A percentile compares a stretch with the other conserved stretches of the same genome.
Conservation (phyloP, 2,797 vertebrate genomes). For the Avahi laniger region DNA sequence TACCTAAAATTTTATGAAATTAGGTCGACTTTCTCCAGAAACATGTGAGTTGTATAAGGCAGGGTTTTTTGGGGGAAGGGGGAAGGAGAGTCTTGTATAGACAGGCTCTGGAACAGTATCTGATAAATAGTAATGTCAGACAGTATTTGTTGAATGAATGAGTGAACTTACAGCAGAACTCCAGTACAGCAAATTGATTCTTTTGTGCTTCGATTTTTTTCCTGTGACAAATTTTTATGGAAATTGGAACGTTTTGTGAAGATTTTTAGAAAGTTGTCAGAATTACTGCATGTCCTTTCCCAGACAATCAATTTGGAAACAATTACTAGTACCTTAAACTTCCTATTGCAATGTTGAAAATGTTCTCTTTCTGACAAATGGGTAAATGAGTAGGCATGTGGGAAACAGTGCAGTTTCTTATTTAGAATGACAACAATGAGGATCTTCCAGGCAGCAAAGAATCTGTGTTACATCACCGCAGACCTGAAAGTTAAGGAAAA, state of each 20-base stretch:
- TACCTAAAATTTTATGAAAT: not conserved
- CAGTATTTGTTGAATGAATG: not conserved
- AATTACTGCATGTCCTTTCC: not conserved
- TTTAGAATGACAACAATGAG: slow-evolving; percentile 68
- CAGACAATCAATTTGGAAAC: not conserved
- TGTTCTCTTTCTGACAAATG: slow-evolving; percentile 54
- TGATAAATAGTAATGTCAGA: not conserved
- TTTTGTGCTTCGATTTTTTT: not conserved
- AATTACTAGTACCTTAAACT: not conserved
- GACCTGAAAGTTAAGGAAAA: slow-evolving; percentile 76
- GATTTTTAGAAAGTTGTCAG: not conserved
- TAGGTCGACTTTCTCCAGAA: not conserved
- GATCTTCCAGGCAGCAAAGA: slow-evolving; percentile 74
- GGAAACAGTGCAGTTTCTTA: slow-evolving; percentile 68
- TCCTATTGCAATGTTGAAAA: slow-evolving; percentile 1
- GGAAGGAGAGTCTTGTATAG: too few relatives aligned
- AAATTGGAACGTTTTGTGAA: not conserved
- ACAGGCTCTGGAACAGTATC: not conserved
- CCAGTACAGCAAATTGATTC: not conserved
- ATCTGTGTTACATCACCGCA: slow-evolving; percentile 67
- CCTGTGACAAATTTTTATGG: not conserved
- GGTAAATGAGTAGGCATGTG: slow-evolving; percentile 59
- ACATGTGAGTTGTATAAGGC: not conserved
- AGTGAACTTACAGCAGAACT: not conserved
- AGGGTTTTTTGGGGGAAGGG: not conserved